Base-by-base conservation (phyloP, 2,113 vertebrate species). In the Oryzias celebensis region DNA sequence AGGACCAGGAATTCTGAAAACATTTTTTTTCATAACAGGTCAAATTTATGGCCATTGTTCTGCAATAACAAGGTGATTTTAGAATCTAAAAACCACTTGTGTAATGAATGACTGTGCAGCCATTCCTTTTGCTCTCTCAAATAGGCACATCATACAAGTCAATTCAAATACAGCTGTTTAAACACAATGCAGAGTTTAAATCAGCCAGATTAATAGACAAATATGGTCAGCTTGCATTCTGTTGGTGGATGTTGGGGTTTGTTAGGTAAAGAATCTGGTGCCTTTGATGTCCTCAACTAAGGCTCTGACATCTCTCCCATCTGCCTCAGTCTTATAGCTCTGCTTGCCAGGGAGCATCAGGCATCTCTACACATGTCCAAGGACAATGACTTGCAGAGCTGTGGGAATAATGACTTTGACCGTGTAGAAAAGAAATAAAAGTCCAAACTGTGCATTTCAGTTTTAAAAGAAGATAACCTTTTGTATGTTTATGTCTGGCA, bases 221-320 rank as follows among this genome's bases (percentile, higher is more conserved):
- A 66, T 49, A 24, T 36, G 45, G 4, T 57, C 10, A 20, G 48
- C 26, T 51, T 58, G 42, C 59, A 48, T n/a, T 58, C 24, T 52
- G 45, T 24, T 24, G 17, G 20, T 6, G 42, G 20, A 51, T 16
- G n/a, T 53, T 70, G 51, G 13, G 41, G 43, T 28, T 47, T 23
- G 46, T 61, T 60, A 79, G 55, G 57, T 62, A 50, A 60, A 73
- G 43, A 63, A 68, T 73, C 54, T 56, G 50, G 44, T 72, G 58
- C 31, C 46, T 71, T 62, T 20, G 6, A 53, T 41, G 14, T 54
- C 31, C 41, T 72, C 47, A 59, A 49, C 66, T 49, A 13, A 61
- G 26, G 8, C 58, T 67, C 58, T 65, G 65, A 65, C 75, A 72
- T 45, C 56, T 55, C 56, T 17, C 70, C 77, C 75, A 80, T 87